Percentiles rank a stretch among this genome's conserved stretches.
These are phyloP conservation scores for Scaptomyza parva DNA, from an alignment of 2,888 invertebrate genomes.

Conservation along the genomic window DNA sequence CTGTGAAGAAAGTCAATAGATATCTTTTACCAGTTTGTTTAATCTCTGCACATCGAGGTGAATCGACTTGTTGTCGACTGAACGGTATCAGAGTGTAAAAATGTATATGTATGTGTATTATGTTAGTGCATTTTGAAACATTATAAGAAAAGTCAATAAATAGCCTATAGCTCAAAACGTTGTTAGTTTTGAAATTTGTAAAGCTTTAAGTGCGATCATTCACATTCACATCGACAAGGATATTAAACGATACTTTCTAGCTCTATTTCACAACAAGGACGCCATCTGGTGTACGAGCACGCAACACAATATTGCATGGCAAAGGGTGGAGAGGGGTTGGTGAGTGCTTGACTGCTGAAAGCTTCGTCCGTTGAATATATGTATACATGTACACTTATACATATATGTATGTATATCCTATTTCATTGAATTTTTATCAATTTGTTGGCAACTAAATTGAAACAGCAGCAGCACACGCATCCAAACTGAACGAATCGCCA, in stretches of 20 bases:
- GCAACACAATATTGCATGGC: not conserved
- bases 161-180: too few species aligned
- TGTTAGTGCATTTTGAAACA: too few species aligned
- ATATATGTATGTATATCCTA: slow-evolving; percentile 8
- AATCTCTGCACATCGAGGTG: too few species aligned
- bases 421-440: slow-evolving; percentile 74
- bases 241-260: not conserved
- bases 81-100: too few species aligned
- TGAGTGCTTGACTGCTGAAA: slow-evolving; percentile 2
- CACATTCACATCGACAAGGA: not conserved
- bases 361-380: slow-evolving; percentile 16
- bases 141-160: too few species aligned
- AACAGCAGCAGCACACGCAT: slow-evolving; percentile 44
- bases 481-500: not conserved
- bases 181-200: too few species aligned
- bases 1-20: too few species aligned
- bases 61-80: too few species aligned
- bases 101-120: too few species aligned
- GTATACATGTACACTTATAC: not conserved
- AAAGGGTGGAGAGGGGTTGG: not conserved
- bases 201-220: not conserved
- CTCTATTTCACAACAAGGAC: slow-evolving; percentile 2
- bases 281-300: slow-evolving; percentile 25
- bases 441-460: slow-evolving; percentile 66
- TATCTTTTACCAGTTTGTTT: too few species aligned